These are phyloP conservation scores for Epirrita christyi DNA, from an alignment of 2,888 invertebrate genomes.

Conservation along the genomic window DNA sequence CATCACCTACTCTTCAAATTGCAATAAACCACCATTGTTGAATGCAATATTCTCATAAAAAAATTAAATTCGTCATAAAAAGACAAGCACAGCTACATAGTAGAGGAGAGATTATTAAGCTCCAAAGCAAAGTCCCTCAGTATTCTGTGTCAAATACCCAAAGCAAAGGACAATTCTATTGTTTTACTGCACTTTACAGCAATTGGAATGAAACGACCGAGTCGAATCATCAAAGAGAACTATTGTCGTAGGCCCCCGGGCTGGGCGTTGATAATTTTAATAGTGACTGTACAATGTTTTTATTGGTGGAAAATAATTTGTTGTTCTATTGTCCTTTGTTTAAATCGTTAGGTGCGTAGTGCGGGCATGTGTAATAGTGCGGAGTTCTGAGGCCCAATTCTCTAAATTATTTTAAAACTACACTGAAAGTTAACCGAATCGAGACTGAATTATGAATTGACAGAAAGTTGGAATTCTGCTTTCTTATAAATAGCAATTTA, in stretches of 20 bases:
- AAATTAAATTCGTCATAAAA: too few species aligned
- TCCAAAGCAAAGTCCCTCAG: neutral
- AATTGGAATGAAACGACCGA: slow-evolving; percentile 52
- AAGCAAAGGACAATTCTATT: slow-evolving; percentile 69
- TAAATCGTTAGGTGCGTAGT: too few species aligned
- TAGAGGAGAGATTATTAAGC: neutral
- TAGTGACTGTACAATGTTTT: slow-evolving; percentile 5
- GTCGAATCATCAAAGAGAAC: slow-evolving; percentile 65
- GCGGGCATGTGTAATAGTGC: neutral
- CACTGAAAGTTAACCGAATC: too few species aligned
- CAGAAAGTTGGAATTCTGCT: too few species aligned
- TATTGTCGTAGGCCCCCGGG: slow-evolving; percentile 10
- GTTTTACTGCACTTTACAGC: slow-evolving; percentile 52
- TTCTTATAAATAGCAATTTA: too few species aligned
- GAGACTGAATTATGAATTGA: too few species aligned
- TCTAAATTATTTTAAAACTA: too few species aligned
- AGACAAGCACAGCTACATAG: neutral
- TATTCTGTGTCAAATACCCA: neutral
- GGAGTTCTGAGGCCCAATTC: too few species aligned
- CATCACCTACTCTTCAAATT: too few species aligned
- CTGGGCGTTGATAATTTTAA: slow-evolving; percentile 18
- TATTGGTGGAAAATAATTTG: neutral
- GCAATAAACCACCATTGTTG: too few species aligned
- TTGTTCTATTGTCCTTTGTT: slow-evolving; percentile 13
- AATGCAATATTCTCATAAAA: too few species aligned